Base-by-base conservation (phyloP, 2,113 vertebrate genomes). In the Heterotis niloticus region DNA sequence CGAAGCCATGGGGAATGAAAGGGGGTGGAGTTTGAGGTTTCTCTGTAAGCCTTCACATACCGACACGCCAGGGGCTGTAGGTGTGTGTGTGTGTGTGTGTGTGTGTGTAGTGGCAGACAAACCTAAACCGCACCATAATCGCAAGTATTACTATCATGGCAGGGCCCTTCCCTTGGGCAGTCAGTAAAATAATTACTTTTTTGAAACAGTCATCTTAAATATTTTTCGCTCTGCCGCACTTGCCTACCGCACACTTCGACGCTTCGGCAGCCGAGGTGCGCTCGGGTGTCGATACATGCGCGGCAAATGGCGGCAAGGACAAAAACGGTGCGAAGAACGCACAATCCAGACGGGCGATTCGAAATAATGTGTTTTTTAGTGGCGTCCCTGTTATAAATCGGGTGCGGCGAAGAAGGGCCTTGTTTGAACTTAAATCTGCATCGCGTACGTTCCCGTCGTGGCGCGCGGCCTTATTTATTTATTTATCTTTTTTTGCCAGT, bases 141-240 rank as follows among this genome's bases (percentile, higher is more conserved):
- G 90, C 84, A 85, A 86, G 86, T 88, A 88, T 89, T 87, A 90
- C 80, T 85, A 67, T 88, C 79, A 86, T 87, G 86, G 86, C 80
- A 82, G 81, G 34, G 34, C 51, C 51, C 82, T 80, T 72, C 85
- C 87, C 88, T 81, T 87, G 86, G 90, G 87, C 87, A 85, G 85
- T 85, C 80, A 83, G 82, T 86, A 88, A 88, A 91, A 91, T 88
- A 89, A 91, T 90, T 87, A 88, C 90, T 88, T 87, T 54, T 54
- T 29, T 51, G 51, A 88, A 88, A 87, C 75, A 62, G 82, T 18
- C 62, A 77, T 64, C 74, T 76, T 44, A 44, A 2, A 44, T 44
- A 44, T 44, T 44, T 44, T 44, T 44, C 34, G 7, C 34, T 44
- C 34, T 44, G 34, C 34, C n/a, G 7, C 34, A 44, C 7, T 44